Evolutionary conservation across 2,113 vertebrate species (phyloP), one percentile per base, ranked within the genome.

Genomic region (Guaruba guarouba): DNA sequence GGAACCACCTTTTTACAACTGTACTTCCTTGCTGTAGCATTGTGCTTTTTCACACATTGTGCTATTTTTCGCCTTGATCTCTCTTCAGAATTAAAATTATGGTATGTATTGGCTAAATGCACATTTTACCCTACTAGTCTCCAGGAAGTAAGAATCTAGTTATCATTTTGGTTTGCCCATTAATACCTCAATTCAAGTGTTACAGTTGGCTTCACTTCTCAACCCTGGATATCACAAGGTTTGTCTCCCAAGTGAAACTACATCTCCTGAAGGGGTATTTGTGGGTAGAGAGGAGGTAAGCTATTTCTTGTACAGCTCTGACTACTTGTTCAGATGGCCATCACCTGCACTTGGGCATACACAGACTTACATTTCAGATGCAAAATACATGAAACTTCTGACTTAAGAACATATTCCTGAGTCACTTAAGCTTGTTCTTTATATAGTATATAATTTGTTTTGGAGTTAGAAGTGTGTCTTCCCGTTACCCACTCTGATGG

Each of bases 371-470:
- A 95, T 70, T 91, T 95, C 96, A 92, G 62, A 96, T 97, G 95
- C 96, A 97, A 96, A 94, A 80, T 85, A 94, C 76, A 8, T 81
- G 95, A 95, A 97, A 97, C 96, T 95, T 92, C 88, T 95, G 82
- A 95, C 82, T 95, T 91, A 31, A 95, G 88, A 95, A 92, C 90
- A 82, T 35, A 94, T 95, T 95, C 91, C 87, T 94, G 94, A 90
- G 88, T 91, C 92, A 85, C 88, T 97, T 96, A 86, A 95, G 93
- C 96, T 98, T 98, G 98, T 98, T 98, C 92, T 98, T 98, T 97
- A 95, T 98, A 98, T 98, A 97, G 98, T 94, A 98, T 98, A 96
- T 98, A 96, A 98, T 99, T 99, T 98, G 94, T 97, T 96, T 96
- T 95, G 96, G 95, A 97, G 89, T 74, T 87, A 98, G 76, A 97